Evolutionary conservation across 2,888 invertebrate genomes (phyloP).

Genomic region (Calameuta filiformis): DNA sequence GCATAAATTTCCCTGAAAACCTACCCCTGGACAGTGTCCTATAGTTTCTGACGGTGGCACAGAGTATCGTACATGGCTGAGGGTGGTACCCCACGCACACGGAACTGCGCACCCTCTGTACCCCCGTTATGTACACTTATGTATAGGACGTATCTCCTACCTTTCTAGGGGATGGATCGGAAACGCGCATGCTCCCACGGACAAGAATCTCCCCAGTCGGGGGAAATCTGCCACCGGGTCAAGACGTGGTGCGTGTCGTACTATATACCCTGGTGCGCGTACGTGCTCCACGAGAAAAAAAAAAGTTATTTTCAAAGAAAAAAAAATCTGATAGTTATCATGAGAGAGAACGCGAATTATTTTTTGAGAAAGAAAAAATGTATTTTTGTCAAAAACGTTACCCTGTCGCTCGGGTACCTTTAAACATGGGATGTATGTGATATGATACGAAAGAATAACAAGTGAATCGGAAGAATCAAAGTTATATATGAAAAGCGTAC

Average conservation of each 20-base stretch:
- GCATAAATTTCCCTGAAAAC: neutral
- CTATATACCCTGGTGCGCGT: constrained; percentile 45
- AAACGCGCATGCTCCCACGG: constrained; percentile 62
- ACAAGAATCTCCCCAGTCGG: constrained; percentile 63
- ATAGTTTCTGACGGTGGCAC: neutral
- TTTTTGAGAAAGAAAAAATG: neutral
- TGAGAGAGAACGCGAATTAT: neutral
- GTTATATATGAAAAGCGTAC: neutral
- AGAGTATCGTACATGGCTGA: neutral
- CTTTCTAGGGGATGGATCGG: constrained; percentile 48
- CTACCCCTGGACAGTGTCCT: neutral
- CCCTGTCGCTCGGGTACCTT: neutral
- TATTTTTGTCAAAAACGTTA: neutral
- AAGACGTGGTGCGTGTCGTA: constrained; percentile 57
- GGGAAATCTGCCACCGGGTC: constrained; percentile 61
- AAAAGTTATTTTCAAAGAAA: neutral
- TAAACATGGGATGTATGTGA: too few relatives aligned
- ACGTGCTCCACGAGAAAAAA: neutral
- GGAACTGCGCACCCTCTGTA: constrained; percentile 34
- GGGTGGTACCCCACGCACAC: constrained; percentile 5
- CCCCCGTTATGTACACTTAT: constrained; percentile 19
- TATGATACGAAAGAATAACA: neutral
- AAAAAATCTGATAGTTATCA: neutral
- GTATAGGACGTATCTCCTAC: constrained; percentile 34
- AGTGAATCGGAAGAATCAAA: neutral